These are phyloP conservation scores for Phymorhynchus buccinoides DNA, from an alignment of 1,140 invertebrate species.

Conservation along the genomic window DNA sequence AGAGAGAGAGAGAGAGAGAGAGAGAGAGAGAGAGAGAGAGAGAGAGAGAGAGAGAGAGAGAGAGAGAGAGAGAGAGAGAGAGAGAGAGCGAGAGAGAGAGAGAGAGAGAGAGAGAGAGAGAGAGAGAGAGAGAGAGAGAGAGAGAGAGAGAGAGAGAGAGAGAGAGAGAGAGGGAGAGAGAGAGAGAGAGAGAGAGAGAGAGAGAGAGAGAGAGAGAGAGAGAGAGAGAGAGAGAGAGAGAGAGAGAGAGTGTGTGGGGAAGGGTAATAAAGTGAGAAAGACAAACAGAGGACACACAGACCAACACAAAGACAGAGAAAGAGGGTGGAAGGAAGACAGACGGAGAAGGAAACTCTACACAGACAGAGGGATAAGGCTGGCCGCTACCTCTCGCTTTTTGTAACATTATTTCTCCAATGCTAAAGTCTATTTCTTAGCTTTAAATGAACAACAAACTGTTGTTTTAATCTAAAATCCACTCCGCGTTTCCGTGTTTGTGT, in stretches of 20 bases:
- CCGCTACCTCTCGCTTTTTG: no score
- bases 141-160: neutral
- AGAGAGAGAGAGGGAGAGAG: neutral
- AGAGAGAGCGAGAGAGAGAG: conserved; percentile 4
- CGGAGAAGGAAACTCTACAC: no score
- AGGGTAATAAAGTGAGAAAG: neutral
- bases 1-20: conserved; percentile 7
- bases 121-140: neutral
- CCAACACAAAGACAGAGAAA: no score
- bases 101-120: neutral
- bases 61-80: neutral
- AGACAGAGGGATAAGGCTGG: no score
- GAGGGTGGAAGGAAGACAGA: no score
- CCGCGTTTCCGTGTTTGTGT: no score
- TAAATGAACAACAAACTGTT: no score
- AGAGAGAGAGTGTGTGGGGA: neutral
- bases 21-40: neutral
- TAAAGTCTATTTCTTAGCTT: no score
- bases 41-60: neutral
- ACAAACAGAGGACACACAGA: neutral
- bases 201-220: neutral
- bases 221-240: neutral
- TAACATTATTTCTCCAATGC: no score
- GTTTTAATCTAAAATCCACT: no score
- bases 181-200: neutral